Conservation (phyloP, 2,888 invertebrate species). For the Mythimna ferrago region DNA sequence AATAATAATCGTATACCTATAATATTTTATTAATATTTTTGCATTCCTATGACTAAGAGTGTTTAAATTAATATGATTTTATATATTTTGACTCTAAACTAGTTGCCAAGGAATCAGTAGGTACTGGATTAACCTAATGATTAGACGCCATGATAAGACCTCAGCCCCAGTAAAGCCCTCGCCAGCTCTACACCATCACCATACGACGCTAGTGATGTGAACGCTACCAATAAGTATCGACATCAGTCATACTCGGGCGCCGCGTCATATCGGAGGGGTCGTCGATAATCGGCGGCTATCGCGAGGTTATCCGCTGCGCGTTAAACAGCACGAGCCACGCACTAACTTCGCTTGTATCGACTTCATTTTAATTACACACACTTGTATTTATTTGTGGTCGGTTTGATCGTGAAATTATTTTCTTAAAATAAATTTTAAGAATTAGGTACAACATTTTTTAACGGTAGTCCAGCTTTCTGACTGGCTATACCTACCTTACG, state of each 20-base stretch:
- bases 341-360: constrained; percentile 36
- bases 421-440: no score
- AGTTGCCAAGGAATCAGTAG: no score
- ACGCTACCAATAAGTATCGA: constrained; percentile 53
- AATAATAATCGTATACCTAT: no score
- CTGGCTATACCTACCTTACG: no score
- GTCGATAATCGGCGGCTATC: constrained; percentile 68
- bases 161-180: neutral
- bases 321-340: constrained; percentile 72
- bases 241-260: constrained; percentile 12
- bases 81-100: no score
- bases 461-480: no score
- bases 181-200: neutral
- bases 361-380: constrained; percentile 34
- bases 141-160: neutral
- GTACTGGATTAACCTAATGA: no score
- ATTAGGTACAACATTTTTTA: no score
- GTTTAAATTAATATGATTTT: no score
- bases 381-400: constrained; percentile 18
- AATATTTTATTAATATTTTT: no score
- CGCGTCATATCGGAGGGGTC: constrained; percentile 52
- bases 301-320: constrained; percentile 67
- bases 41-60: no score
- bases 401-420: neutral
- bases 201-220: constrained; percentile 49